Evolutionary conservation across 2,888 invertebrate genomes (phyloP).

Genomic region (Clusia tigrina): DNA sequence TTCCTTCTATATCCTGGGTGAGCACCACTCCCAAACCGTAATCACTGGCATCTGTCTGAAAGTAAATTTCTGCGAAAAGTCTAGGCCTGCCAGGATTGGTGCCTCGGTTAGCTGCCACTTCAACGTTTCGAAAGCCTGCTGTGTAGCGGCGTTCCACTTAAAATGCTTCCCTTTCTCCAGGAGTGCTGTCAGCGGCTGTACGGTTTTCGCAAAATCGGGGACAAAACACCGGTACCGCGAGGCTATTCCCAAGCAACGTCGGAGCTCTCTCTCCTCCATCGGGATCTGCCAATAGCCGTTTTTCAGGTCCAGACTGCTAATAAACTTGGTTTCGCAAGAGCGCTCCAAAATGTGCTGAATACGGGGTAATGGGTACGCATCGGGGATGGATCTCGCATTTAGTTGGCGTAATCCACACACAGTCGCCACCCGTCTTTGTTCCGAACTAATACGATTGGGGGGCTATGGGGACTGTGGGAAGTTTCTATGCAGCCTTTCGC

Average conservation of each 20-base stretch:
- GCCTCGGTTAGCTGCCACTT: background rate
- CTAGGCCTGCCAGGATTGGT: background rate
- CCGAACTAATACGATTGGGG: too few species aligned
- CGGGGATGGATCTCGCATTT: too few species aligned
- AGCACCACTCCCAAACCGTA: background rate
- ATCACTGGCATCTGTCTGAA: background rate
- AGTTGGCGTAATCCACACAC: too few species aligned
- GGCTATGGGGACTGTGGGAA: too few species aligned
- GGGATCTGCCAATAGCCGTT: too few species aligned
- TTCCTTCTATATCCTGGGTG: background rate
- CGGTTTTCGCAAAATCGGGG: background rate
- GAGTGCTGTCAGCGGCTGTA: background rate
- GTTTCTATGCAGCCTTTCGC: too few species aligned
- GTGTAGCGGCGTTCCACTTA: background rate
- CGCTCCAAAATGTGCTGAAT: too few species aligned
- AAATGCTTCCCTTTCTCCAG: slow-evolving; percentile 15
- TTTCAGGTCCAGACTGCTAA: too few species aligned
- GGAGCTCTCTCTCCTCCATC: too few species aligned
- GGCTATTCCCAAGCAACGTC: slow-evolving; percentile 5
- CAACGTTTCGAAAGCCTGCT: background rate
- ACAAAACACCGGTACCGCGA: slow-evolving; percentile 17
- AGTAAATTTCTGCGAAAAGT: background rate
- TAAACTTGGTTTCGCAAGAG: too few species aligned
- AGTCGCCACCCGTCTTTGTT: too few species aligned
- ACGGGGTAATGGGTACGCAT: too few species aligned